A percentile compares a stretch with the other conserved stretches of the same genome.
Evolutionary conservation across 1,140 invertebrate species (phyloP).

Genomic region (Ceratitis capitata): DNA sequence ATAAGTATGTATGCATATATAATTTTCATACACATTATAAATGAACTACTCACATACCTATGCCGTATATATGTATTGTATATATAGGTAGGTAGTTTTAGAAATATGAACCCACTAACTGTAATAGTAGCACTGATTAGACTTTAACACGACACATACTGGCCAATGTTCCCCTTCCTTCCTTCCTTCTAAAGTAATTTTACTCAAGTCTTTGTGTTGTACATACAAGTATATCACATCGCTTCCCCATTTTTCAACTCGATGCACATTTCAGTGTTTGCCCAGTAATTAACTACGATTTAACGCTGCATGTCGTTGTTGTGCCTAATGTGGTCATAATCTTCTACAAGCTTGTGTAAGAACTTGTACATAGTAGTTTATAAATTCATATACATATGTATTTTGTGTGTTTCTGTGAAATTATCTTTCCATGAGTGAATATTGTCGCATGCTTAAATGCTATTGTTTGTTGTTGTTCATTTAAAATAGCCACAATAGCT

Average conservation of each 20-base stretch:
- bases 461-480: background rate
- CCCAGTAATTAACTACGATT: background rate
- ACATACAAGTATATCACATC: background rate
- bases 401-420: background rate
- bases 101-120: background rate
- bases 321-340: background rate
- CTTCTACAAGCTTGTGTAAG: background rate
- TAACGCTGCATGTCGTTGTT: background rate
- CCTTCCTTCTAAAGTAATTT: background rate
- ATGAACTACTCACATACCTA: background rate
- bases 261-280: background rate
- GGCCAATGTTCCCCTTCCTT: background rate
- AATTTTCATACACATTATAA: background rate
- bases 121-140: background rate
- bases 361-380: background rate
- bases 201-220: background rate
- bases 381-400: background rate
- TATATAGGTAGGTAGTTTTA: background rate
- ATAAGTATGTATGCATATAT: background rate
- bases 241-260: background rate
- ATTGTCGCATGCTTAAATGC: slow-evolving; percentile 1
- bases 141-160: background rate
- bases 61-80: background rate
- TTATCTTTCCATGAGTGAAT: background rate
- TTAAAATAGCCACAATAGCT: background rate